These are phyloP conservation scores for Sorex maritimensis DNA, from an alignment of 2,797 vertebrate species.

Conservation along the genomic window DNA sequence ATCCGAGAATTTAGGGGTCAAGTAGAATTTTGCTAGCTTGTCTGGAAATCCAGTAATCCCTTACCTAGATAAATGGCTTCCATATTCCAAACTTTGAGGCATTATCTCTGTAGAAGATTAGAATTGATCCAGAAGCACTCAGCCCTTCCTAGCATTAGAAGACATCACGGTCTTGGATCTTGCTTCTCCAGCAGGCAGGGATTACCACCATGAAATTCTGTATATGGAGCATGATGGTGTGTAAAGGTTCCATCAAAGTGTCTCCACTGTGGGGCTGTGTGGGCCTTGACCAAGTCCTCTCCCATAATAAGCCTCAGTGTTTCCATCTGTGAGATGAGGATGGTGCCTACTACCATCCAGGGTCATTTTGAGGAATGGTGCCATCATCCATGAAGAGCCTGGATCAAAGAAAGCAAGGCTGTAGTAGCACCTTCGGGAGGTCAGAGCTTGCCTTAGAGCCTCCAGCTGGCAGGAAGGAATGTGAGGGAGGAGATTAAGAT, in stretches of 20 bases:
- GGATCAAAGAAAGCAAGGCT: not conserved
- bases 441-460: constrained; percentile 26
- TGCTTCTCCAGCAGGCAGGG: not conserved
- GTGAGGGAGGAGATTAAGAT: constrained; percentile 4
- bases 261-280: not conserved
- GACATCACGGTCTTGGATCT: not conserved
- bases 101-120: not conserved
- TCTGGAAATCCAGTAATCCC: not conserved
- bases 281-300: not conserved
- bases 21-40: not conserved
- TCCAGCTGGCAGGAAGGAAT: not conserved
- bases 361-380: not conserved
- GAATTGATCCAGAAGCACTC: not conserved
- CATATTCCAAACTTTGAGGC: not conserved
- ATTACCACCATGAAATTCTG: not conserved
- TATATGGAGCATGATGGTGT: not conserved
- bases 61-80: not conserved
- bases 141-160: not conserved
- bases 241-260: too few relatives aligned
- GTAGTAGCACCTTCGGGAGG: not conserved
- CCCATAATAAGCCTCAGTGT: not conserved
- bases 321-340: constrained; percentile 35
- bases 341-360: not conserved
- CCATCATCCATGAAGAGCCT: not conserved
- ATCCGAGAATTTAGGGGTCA: not conserved